Conservation (phyloP, 2,113 vertebrate species). For the Pygoscelis antarcticus region DNA sequence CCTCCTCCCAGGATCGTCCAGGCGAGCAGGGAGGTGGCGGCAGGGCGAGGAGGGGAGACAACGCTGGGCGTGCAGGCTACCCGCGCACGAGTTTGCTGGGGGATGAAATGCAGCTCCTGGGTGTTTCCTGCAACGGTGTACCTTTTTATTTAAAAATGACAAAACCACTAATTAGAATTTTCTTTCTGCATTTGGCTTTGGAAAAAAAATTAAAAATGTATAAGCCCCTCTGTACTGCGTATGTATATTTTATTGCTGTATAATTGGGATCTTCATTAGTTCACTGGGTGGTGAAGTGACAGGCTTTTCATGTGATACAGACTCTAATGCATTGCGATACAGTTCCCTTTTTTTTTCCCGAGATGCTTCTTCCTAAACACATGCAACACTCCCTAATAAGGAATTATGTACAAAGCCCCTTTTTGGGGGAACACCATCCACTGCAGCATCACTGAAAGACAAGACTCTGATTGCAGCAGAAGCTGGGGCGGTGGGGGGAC, state of each 20-base stretch:
- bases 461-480: constrained; percentile 58
- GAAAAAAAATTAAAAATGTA: constrained; percentile 79
- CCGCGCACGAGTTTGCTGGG: rapidly evolving
- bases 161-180: constrained; percentile 72
- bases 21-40: neutral
- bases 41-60: neutral
- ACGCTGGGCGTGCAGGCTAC: neutral
- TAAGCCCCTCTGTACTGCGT: constrained; percentile 63
- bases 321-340: constrained; percentile 42
- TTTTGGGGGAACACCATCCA: constrained; percentile 14
- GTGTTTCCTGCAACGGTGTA: neutral
- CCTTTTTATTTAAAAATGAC: constrained; percentile 54
- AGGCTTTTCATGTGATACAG: constrained; percentile 65
- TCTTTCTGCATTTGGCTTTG: constrained; percentile 63
- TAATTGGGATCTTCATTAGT: constrained; percentile 78
- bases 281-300: constrained; percentile 49
- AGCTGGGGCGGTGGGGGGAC: rapidly evolving
- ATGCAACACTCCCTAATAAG: constrained; percentile 44
- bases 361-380: constrained; percentile 32
- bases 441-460: constrained; percentile 42
- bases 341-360: neutral
- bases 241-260: constrained; percentile 79
- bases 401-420: constrained; percentile 50
- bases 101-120: neutral
- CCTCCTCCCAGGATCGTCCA: neutral